These are phyloP conservation scores for Oenanthe oenanthe DNA, from an alignment of 2,113 vertebrate species.

Conservation along the genomic window DNA sequence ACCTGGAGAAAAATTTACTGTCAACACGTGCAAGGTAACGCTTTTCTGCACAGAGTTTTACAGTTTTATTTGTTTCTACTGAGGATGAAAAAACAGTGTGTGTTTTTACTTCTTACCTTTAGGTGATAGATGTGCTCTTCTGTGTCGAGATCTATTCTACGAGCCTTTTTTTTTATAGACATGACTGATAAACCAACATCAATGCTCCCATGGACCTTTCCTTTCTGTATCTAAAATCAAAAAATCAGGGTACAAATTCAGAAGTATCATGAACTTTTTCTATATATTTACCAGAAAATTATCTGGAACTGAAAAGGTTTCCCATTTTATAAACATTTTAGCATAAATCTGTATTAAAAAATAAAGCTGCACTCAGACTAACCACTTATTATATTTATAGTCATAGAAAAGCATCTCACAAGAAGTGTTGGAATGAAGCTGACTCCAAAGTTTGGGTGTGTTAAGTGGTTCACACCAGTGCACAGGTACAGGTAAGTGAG, in stretches of 20 bases:
- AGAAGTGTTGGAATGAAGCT: not conserved
- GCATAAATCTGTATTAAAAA: not conserved
- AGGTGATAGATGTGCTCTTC: conserved; percentile 99
- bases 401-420: not conserved
- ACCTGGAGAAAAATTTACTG: conserved; percentile 76
- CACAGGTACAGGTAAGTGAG: not conserved
- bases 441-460: not conserved
- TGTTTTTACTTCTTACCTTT: conserved; percentile 80
- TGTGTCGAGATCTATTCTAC: conserved; percentile 96
- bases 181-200: conserved; percentile 98
- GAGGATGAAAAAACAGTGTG: not conserved
- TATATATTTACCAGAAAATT: not conserved
- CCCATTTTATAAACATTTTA: not conserved
- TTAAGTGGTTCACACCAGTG: not conserved
- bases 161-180: conserved; percentile 97
- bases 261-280: not conserved
- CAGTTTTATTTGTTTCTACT: not conserved
- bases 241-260: not conserved
- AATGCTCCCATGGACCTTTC: conserved; percentile 97
- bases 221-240: conserved; percentile 91
- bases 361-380: not conserved
- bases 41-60: not conserved
- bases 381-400: not conserved
- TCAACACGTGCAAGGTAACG: not conserved
- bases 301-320: not conserved